Evolutionary conservation across 2,113 vertebrate species (phyloP).

Genomic region (Mobula hypostoma): DNA sequence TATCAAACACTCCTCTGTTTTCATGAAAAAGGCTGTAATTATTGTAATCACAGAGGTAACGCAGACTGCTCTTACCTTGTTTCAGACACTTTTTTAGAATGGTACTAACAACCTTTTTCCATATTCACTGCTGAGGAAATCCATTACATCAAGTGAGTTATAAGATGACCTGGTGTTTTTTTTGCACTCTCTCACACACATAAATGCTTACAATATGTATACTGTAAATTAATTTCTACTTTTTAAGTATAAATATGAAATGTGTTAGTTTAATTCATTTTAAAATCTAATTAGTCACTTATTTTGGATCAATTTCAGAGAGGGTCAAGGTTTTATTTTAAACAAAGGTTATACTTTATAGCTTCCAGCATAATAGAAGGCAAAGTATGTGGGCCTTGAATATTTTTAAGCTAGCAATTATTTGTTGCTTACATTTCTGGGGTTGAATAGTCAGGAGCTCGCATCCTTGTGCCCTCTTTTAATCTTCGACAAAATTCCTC

Average conservation of each 20-base stretch:
- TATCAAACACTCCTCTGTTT: too few species aligned
- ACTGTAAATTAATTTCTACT: neutral
- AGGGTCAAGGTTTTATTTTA: neutral
- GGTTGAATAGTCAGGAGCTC: conserved; percentile 75
- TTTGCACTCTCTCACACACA: neutral
- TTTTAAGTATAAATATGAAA: neutral
- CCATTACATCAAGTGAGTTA: neutral
- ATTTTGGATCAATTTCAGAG: neutral
- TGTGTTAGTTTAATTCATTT: neutral
- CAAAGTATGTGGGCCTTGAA: neutral
- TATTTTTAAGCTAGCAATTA: neutral
- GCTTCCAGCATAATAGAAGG: neutral
- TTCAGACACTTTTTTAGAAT: neutral
- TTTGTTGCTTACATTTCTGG: conserved; percentile 72
- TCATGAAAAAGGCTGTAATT: neutral
- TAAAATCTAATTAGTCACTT: neutral
- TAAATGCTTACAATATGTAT: neutral
- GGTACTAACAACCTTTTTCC: neutral
- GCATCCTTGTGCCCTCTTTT: conserved; percentile 83
- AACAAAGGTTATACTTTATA: neutral
- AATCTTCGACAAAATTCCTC: conserved; percentile 87
- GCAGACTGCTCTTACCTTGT: neutral
- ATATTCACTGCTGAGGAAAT: neutral
- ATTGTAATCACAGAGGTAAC: neutral
- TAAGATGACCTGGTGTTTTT: neutral